Percentiles rank a stretch among this genome's conserved stretches.
These are phyloP conservation scores for Peromyscus eremicus DNA, from an alignment of 2,797 vertebrate genomes.

Conservation along the genomic window DNA sequence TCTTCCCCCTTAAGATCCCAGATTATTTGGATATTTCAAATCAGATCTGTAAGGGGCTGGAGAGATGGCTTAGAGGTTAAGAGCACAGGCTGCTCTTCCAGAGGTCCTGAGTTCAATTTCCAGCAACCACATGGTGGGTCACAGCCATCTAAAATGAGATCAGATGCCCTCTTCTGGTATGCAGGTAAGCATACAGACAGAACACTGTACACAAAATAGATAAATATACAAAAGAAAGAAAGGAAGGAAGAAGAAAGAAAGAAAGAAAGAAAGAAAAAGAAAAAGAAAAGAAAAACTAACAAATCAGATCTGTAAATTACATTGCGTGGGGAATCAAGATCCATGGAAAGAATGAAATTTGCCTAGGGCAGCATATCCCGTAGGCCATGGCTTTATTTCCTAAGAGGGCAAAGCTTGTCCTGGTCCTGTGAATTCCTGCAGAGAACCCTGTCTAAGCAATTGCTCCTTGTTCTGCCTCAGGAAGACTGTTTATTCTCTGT, in stretches of 20 bases:
- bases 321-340: neutral
- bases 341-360: neutral
- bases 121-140: too few species aligned
- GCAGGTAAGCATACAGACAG: too few species aligned
- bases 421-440: neutral
- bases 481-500: constrained; percentile 36
- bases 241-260: too few species aligned
- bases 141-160: too few species aligned
- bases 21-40: neutral
- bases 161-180: too few species aligned
- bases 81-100: too few species aligned
- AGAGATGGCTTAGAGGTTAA: too few species aligned
- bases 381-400: neutral
- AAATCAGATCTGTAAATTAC: neutral
- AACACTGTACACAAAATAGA: too few species aligned
- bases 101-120: too few species aligned
- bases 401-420: constrained; percentile 14
- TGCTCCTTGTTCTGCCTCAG: constrained; percentile 13
- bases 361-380: neutral
- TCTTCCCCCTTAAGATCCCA: neutral
- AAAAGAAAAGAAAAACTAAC: too few species aligned
- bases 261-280: too few species aligned
- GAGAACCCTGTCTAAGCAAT: neutral
- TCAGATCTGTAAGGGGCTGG: neutral
- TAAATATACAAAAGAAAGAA: too few species aligned